Conservation (phyloP, 2,797 vertebrate species). For the Sylvilagus floridanus region DNA sequence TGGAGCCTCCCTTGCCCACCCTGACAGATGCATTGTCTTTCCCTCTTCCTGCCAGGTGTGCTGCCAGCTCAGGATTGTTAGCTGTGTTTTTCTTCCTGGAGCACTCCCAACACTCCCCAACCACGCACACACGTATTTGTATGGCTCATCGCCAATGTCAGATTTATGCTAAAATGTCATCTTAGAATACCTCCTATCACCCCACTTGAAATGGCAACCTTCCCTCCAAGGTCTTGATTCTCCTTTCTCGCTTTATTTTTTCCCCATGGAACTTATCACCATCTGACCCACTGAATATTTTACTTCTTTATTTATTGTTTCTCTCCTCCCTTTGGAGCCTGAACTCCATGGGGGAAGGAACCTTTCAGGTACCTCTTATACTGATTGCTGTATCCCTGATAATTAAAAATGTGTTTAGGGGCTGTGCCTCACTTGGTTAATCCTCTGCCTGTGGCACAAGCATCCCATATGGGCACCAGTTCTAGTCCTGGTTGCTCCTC, state of each 20-base stretch:
- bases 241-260: constrained; percentile 10
- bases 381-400: neutral
- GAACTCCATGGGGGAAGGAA: neutral
- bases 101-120: no score
- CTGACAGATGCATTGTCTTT: neutral
- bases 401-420: neutral
- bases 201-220: neutral
- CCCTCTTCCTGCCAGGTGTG: neutral
- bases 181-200: neutral
- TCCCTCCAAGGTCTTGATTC: neutral
- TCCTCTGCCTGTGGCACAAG: no score
- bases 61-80: neutral
- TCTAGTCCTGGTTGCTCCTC: no score
- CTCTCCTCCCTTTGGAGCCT: neutral
- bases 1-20: neutral
- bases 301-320: neutral
- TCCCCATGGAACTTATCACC: neutral
- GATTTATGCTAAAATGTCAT: neutral
- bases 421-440: no score
- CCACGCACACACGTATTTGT: neutral
- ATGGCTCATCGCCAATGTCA: neutral
- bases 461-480: no score
- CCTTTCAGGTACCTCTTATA: neutral
- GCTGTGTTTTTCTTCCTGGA: neutral
- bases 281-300: neutral